A percentile compares a stretch with the other conserved stretches of the same genome.
Evolutionary conservation across 2,113 vertebrate genomes (phyloP).

Genomic region (Nanorana parkeri): DNA sequence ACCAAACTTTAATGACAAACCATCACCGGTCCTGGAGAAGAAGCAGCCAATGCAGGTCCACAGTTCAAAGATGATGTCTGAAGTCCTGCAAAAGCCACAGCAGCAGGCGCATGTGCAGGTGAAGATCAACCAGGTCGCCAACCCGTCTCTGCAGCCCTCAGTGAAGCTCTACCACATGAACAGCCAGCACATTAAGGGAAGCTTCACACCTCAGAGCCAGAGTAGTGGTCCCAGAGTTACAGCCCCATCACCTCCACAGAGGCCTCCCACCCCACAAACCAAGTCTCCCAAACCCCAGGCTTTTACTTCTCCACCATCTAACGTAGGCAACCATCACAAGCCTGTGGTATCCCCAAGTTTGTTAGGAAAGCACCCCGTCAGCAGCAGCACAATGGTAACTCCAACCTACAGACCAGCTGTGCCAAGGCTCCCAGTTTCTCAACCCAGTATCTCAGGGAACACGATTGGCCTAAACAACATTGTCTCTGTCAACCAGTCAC

Average conservation of each 20-base stretch:
- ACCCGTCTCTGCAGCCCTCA: slow-evolving; percentile 56
- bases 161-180: slow-evolving; percentile 76
- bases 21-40: slow-evolving; percentile 75
- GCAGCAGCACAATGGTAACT: too few species aligned
- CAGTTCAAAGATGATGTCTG: slow-evolving; percentile 66
- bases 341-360: background rate
- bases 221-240: slow-evolving; percentile 71
- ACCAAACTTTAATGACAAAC: slow-evolving; percentile 78
- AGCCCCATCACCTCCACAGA: slow-evolving; percentile 66
- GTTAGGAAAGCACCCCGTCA: background rate
- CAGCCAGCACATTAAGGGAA: slow-evolving; percentile 71
- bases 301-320: slow-evolving; percentile 64
- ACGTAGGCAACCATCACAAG: slow-evolving; percentile 44
- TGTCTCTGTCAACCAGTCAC: slow-evolving; percentile 32
- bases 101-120: slow-evolving; percentile 70
- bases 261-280: slow-evolving; percentile 72
- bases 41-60: slow-evolving; percentile 71
- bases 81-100: slow-evolving; percentile 69
- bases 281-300: slow-evolving; percentile 74
- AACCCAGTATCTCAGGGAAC: slow-evolving; percentile 9
- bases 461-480: slow-evolving; percentile 12
- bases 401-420: slow-evolving; percentile 57
- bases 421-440: slow-evolving; percentile 67
- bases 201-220: slow-evolving; percentile 68
- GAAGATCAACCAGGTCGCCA: slow-evolving; percentile 50